These are phyloP conservation scores for Nephrotoma appendiculata DNA, from an alignment of 2,888 invertebrate genomes.

Conservation along the genomic window DNA sequence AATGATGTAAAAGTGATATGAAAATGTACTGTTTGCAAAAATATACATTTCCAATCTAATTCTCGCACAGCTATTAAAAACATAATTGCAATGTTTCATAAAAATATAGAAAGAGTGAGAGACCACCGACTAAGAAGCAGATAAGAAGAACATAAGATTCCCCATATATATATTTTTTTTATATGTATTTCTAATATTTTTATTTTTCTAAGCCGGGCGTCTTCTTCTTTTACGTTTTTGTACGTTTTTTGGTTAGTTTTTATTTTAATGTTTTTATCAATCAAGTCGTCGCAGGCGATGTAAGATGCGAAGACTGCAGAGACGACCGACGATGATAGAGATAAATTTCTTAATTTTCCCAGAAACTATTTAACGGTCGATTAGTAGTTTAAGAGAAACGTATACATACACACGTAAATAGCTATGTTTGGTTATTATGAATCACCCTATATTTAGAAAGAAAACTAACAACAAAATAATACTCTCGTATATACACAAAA, in stretches of 20 bases:
- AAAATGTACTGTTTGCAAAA: neutral
- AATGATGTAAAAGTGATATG: neutral
- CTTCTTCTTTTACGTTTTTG: neutral
- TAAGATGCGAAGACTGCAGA: neutral
- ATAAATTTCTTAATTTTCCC: neutral
- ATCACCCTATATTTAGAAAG: neutral
- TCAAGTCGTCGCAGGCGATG: neutral
- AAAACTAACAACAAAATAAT: conserved; percentile 1
- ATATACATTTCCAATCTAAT: neutral
- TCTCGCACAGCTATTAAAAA: neutral
- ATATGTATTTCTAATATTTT: neutral
- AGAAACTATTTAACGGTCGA: neutral
- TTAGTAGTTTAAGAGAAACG: neutral
- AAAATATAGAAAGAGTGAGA: neutral
- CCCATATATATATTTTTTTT: neutral
- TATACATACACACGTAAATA: neutral
- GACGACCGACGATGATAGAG: neutral
- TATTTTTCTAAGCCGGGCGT: neutral
- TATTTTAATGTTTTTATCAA: neutral
- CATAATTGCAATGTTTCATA: neutral
- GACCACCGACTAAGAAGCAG: neutral
- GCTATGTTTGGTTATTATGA: neutral
- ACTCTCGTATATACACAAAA: neutral
- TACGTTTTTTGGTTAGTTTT: neutral
- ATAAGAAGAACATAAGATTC: neutral